Percentiles rank a stretch among this genome's conserved stretches.
Conservation (phyloP, 2,797 vertebrate genomes). For the Falco cherrug region DNA sequence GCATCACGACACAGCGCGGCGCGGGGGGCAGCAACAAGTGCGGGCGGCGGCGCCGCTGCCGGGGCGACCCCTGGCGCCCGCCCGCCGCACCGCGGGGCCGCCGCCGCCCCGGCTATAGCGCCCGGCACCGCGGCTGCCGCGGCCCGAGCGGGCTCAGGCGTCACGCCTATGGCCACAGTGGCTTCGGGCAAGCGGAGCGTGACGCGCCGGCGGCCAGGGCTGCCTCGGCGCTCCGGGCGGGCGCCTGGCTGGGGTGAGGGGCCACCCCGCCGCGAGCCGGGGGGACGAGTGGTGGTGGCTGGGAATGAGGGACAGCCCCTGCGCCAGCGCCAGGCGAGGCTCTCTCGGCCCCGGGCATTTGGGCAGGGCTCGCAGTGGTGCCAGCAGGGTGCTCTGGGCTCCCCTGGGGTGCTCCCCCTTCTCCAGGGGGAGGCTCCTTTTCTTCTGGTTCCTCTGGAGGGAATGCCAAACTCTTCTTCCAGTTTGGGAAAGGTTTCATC, state of each 20-base stretch:
- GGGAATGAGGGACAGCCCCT: too few relatives aligned
- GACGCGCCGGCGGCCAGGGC: neutral
- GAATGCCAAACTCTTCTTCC: neutral
- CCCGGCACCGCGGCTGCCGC: too few relatives aligned
- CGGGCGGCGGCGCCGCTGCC: neutral
- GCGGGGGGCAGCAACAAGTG: conserved; percentile 70
- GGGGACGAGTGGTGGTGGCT: accelerated
- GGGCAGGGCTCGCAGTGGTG: neutral
- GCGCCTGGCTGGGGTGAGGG: accelerated
- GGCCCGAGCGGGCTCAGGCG: accelerated
- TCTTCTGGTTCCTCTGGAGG: neutral
- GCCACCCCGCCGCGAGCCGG: accelerated
- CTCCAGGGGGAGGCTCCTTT: neutral
- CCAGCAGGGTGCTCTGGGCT: accelerated
- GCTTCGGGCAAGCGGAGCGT: accelerated
- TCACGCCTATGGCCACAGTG: accelerated
- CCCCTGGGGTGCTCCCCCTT: neutral
- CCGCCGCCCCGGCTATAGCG: neutral
- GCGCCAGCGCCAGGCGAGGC: accelerated
- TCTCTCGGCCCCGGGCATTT: neutral
- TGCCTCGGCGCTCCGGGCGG: too few relatives aligned
- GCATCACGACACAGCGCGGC: neutral
- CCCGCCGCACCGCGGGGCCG: neutral
- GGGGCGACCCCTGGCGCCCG: conserved; percentile 15
- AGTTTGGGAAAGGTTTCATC: neutral